Evolutionary conservation across 2,888 invertebrate species (phyloP), one percentile per base, ranked within the genome.

Genomic region (Drepana falcataria): DNA sequence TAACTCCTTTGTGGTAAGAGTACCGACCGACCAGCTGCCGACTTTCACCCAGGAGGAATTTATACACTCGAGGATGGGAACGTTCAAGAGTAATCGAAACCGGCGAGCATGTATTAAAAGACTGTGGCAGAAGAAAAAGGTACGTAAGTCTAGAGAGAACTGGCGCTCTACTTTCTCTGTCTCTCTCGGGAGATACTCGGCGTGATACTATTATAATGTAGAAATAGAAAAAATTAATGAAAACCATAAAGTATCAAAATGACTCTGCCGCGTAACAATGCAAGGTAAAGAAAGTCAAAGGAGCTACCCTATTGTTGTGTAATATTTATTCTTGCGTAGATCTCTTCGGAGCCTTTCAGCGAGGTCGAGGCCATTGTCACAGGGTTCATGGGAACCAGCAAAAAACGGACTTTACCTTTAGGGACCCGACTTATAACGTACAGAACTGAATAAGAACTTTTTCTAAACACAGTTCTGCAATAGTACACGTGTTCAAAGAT

Each of bases 271-370:
- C 9, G 47, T 54, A 68, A 67, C 55, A 73, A 57, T 54, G 54
- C 72, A 75, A 80, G 69, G 72, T 74, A 79, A 88, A 89, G 90
- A 79, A 88, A 89, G 90, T 88, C 89, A 90, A 87, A 87, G 90
- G 85, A 86, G 84, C 85, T 76, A 84, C 83, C 83, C 90, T 78
- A 90, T 91, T 90, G 91, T 90, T 81, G 75, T 70, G 71, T 73
- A 83, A 88, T 91, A 90, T 90, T 90, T 91, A 90, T 91, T 89
- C 90, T 88, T 87, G 88, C 84, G 83, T 84, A 81, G 87, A 87
- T 90, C 85, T 83, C 74, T 78, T 74, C 61, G 62, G 59, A 74
- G 79, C 83, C 87, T 87, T 87, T 86, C 83, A 82, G 83, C 76
- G 81, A 87, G 91, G 89, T 89, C 88, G 88, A 64, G 62, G 65